These are phyloP conservation scores for Crematogaster levior DNA, from an alignment of 2,888 invertebrate species.

Conservation along the genomic window DNA sequence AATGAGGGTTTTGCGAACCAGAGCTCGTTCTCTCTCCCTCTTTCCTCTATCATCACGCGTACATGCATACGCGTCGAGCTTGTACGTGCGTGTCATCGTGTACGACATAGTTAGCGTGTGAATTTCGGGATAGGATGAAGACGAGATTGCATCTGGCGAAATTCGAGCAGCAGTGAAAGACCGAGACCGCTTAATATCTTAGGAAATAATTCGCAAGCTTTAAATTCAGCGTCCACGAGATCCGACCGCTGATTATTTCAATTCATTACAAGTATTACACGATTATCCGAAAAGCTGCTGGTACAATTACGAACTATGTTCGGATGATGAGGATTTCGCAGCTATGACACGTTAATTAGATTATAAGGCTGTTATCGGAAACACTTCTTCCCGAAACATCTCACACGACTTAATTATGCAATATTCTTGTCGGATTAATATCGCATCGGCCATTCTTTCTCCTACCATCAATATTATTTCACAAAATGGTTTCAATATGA, in stretches of 20 bases:
- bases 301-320: constrained; percentile 8
- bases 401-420: constrained; percentile 40
- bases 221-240: constrained; percentile 26
- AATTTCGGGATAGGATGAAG: constrained; percentile 23
- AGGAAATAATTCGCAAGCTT: constrained; percentile 28
- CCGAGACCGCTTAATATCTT: constrained; percentile 33
- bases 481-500: not conserved
- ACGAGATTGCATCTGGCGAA: constrained; percentile 23
- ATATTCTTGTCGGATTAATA: constrained; percentile 26
- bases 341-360: constrained; percentile 15
- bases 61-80: constrained; percentile 32
- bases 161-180: constrained; percentile 12
- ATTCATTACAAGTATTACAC: constrained; percentile 37
- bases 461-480: constrained; percentile 3
- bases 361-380: constrained; percentile 26
- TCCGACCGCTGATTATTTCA: constrained; percentile 23
- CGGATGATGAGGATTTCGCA: constrained; percentile 23
- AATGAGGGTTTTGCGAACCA: constrained; percentile 69
- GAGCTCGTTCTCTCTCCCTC: constrained; percentile 37
- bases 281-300: constrained; percentile 21
- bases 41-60: constrained; percentile 28
- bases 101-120: constrained; percentile 25
- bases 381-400: constrained; percentile 29
- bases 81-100: not conserved
- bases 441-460: not conserved